A percentile compares a stretch with the other conserved stretches of the same genome.
These are phyloP conservation scores for Campoplex capitator DNA, from an alignment of 2,888 invertebrate species.

Conservation along the genomic window DNA sequence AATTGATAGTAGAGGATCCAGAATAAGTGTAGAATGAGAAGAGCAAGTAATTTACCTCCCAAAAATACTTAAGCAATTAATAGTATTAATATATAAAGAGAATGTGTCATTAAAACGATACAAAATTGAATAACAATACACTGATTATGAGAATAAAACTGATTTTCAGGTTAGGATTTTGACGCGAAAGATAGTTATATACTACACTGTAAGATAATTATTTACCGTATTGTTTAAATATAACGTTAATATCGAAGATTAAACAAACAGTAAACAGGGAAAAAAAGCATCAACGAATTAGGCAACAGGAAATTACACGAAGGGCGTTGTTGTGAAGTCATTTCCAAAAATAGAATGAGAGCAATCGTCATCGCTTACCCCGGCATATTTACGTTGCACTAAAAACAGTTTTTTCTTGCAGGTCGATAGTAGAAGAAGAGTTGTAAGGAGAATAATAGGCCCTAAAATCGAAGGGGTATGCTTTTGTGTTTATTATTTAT, in stretches of 20 bases:
- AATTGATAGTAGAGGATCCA: background rate
- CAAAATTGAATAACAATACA: background rate
- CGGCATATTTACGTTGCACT: conserved; percentile 73
- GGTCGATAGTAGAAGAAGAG: conserved; percentile 35
- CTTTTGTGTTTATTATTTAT: background rate
- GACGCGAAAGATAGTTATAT: background rate
- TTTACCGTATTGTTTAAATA: conserved; percentile 21
- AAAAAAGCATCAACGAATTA: conserved; percentile 40
- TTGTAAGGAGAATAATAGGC: conserved; percentile 39
- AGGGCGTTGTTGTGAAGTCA: conserved; percentile 70
- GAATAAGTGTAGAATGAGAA: background rate
- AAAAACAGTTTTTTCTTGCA: conserved; percentile 42
- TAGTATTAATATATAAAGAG: background rate
- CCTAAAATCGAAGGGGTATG: conserved; percentile 8
- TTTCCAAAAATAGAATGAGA: conserved; percentile 74
- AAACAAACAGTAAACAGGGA: background rate
- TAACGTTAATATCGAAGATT: background rate
- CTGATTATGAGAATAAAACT: background rate
- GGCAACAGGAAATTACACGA: conserved; percentile 54
- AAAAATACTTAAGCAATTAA: background rate
- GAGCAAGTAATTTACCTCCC: background rate
- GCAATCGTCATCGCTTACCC: conserved; percentile 75
- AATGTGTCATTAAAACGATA: background rate
- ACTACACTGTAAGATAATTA: background rate
- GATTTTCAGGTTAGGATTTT: conserved; percentile 7